Evolutionary conservation across 2,113 vertebrate species (phyloP).

Genomic region (Calyptomena viridis): DNA sequence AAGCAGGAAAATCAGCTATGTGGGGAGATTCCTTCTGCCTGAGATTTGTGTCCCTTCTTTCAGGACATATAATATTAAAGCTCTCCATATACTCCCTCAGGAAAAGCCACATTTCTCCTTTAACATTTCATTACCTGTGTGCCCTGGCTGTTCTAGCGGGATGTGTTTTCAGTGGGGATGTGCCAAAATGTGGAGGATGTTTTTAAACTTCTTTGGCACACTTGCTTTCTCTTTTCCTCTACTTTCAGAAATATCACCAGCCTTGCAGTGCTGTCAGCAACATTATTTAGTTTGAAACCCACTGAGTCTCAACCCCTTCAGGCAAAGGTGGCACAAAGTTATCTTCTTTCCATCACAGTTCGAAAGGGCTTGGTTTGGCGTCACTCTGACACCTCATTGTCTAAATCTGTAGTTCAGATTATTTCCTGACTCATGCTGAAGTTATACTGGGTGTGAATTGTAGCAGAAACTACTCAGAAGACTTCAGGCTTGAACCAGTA

Average conservation of each 20-base stretch:
- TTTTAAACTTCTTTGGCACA: background rate
- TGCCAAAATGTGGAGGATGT: background rate
- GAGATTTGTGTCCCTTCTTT: background rate
- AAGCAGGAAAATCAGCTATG: background rate
- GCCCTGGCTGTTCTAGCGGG: background rate
- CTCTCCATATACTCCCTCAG: background rate
- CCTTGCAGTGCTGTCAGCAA: background rate
- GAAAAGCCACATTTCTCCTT: background rate
- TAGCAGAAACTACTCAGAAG: constrained; percentile 3
- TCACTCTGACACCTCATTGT: background rate
- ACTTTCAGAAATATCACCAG: background rate
- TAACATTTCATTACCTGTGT: background rate
- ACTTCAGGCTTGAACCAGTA: background rate
- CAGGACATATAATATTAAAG: background rate
- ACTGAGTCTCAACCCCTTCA: background rate
- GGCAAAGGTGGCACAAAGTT: background rate
- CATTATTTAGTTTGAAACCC: background rate
- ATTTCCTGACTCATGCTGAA: constrained; percentile 2
- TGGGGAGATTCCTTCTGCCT: background rate
- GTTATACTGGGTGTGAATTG: background rate
- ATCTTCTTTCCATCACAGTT: background rate
- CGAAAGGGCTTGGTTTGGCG: background rate
- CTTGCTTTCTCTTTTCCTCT: background rate
- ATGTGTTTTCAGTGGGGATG: background rate
- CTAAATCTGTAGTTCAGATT: background rate